These are phyloP conservation scores for Ligdia adustata DNA, from an alignment of 2,888 invertebrate genomes.

Conservation along the genomic window DNA sequence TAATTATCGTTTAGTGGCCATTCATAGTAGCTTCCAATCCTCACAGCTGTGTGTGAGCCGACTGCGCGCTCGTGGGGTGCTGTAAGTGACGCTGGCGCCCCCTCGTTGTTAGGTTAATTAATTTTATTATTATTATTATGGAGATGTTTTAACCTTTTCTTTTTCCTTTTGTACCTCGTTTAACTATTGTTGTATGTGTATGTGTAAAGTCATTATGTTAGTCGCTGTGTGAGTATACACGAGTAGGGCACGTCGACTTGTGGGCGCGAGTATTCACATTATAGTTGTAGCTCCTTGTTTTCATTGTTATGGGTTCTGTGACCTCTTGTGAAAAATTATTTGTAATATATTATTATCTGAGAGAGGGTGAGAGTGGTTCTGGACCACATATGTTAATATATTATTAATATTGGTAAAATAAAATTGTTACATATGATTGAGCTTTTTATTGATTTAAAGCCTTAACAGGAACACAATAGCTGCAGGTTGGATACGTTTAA, in stretches of 20 bases:
- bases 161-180: conserved; percentile 73
- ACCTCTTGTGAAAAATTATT: conserved; percentile 80
- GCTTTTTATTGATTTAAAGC: conserved; percentile 50
- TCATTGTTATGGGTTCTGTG: conserved; percentile 78
- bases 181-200: conserved; percentile 64
- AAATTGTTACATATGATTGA: conserved; percentile 80
- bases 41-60: conserved; percentile 11
- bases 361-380: conserved; percentile 79
- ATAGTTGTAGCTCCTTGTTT: conserved; percentile 72
- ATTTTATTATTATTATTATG: conserved; percentile 69
- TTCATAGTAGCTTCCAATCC: conserved; percentile 35
- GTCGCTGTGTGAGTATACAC: conserved; percentile 56
- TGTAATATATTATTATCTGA: conserved; percentile 82
- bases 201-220: conserved; percentile 53
- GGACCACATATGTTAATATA: conserved; percentile 84
- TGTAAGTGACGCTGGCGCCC: conserved; percentile 44
- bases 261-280: conserved; percentile 46
- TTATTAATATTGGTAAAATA: conserved; percentile 84
- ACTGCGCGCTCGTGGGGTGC: conserved; percentile 27
- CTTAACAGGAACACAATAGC: conserved; percentile 4
- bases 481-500: too few species aligned
- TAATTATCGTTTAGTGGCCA: conserved; percentile 42
- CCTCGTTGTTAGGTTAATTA: conserved; percentile 58
- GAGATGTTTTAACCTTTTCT: conserved; percentile 65
- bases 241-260: conserved; percentile 59